Evolutionary conservation across 1,140 invertebrate genomes (phyloP).

Genomic region (Stratiolaelaps scimitus): DNA sequence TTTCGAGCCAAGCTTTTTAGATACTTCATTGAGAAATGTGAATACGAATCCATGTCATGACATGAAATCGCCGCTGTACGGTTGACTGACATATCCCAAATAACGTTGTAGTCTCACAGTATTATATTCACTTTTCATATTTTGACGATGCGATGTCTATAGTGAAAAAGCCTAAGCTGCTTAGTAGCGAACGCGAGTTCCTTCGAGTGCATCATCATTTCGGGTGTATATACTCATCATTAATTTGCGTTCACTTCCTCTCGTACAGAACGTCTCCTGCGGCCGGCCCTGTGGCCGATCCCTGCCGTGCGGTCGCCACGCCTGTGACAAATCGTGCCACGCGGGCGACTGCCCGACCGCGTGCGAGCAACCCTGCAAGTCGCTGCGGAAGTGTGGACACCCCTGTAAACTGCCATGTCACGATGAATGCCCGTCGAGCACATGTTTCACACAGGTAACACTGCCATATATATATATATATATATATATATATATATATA

Average conservation of each 20-base stretch:
- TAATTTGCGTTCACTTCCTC: constrained; percentile 56
- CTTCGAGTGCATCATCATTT: not conserved
- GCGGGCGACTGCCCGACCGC: constrained; percentile 50
- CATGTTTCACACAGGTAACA: constrained; percentile 47
- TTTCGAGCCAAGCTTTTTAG: no score
- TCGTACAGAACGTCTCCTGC: constrained; percentile 74
- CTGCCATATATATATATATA: no score
- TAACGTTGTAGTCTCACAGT: constrained; percentile 10
- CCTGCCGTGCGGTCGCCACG: constrained; percentile 62
- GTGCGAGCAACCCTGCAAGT: constrained; percentile 67
- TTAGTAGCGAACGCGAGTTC: no score
- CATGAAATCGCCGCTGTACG: no score
- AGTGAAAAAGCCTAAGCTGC: no score
- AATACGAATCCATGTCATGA: no score
- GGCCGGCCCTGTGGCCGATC: constrained; percentile 67
- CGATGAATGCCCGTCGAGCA: constrained; percentile 52
- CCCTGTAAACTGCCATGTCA: constrained; percentile 67
- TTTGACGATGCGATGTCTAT: no score
- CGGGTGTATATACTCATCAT: no score
- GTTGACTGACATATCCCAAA: no score
- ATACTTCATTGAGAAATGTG: no score
- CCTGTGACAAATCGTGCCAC: constrained; percentile 60
- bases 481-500: no score
- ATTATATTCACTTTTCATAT: no score
- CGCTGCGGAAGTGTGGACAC: constrained; percentile 60